Evolutionary conservation across 2,888 invertebrate genomes (phyloP).

Genomic region (Prosopocoilus inquinatus): DNA sequence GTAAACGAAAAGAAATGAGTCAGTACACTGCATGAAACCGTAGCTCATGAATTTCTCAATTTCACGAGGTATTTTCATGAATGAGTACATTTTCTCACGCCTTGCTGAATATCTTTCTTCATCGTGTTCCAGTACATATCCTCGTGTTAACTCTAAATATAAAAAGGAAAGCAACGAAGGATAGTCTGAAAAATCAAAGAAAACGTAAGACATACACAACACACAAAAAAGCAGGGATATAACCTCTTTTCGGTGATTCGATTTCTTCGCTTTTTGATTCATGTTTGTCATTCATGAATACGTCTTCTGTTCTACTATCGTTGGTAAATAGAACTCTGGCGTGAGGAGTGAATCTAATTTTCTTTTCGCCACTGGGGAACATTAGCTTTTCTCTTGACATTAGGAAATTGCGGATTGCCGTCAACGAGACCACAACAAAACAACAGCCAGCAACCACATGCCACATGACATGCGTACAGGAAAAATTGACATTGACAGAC

Average conservation of each 20-base stretch:
- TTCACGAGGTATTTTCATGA: constrained; percentile 92
- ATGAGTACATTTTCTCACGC: constrained; percentile 93
- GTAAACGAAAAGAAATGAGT: constrained; percentile 96
- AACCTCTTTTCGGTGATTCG: constrained; percentile 38
- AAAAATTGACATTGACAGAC: too few relatives aligned
- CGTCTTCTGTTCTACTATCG: constrained; percentile 48
- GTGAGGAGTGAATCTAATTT: constrained; percentile 52
- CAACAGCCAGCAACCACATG: too few relatives aligned
- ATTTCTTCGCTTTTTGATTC: constrained; percentile 33
- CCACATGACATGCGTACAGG: too few relatives aligned
- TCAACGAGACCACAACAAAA: too few relatives aligned
- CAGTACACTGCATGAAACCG: constrained; percentile 94
- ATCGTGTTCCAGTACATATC: constrained; percentile 92
- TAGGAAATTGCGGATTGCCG: too few relatives aligned
- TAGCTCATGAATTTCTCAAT: constrained; percentile 90
- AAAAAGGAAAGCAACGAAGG: constrained; percentile 67
- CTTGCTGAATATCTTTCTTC: constrained; percentile 92
- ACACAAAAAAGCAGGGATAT: constrained; percentile 10
- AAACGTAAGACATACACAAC: not conserved
- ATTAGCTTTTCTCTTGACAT: constrained; percentile 1
- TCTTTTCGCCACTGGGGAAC: constrained; percentile 41
- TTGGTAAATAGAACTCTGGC: constrained; percentile 46
- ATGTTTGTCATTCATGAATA: constrained; percentile 36
- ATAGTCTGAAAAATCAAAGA: constrained; percentile 34
- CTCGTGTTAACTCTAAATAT: constrained; percentile 84